Base-by-base conservation (phyloP, 2,113 vertebrate genomes). In the Myotis lucifugus region DNA sequence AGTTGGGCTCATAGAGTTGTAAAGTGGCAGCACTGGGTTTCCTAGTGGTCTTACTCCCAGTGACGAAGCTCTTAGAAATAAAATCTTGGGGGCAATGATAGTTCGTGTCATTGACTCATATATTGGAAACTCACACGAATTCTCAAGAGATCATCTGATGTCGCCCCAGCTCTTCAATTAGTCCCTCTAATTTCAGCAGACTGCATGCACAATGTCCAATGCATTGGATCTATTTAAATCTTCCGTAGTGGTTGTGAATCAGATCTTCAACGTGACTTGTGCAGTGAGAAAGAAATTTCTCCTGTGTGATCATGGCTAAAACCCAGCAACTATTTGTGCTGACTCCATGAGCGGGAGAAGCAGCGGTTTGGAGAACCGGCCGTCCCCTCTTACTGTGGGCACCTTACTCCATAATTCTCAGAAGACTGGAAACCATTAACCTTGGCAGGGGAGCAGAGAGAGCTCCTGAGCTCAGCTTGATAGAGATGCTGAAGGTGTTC, bases 381-480 rank as follows among this genome's bases (percentile, higher is more conserved):
- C 70, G 0, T 88, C 54, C 88, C 94, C 74, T 89, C 25, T 86
- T 92, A 67, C 42, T 59, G 61, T 83, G 87, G 72, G 54, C 72
- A 46, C 6, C 5, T 78, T 76, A 72, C 61, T 73, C 72, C n/a
- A 29, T 72, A 78, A 96, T 59, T 98, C 90, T 89, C 70, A 0
- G 15, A 96, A 91, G 96, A 94, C 88, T 86, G 2, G 0, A 29
- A 96, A 46, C 66, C 84, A 95, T 97, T 98, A 97, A 98, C 96
- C 96, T 97, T 96, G 95, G 48, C 32, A 76, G 88, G 81, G 95
- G 70, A 93, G 83, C 59, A 32, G 74, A 93, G 95, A 76, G 95
- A 37, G 97, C 95, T 85, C 83, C 86, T 76, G 46, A 92, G 93
- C 82, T 66, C 83, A 94, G 46, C 66, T 74, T 93, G 85, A 93